Base-by-base conservation (phyloP, 1,140 invertebrate species). In the Apis dorsata region DNA sequence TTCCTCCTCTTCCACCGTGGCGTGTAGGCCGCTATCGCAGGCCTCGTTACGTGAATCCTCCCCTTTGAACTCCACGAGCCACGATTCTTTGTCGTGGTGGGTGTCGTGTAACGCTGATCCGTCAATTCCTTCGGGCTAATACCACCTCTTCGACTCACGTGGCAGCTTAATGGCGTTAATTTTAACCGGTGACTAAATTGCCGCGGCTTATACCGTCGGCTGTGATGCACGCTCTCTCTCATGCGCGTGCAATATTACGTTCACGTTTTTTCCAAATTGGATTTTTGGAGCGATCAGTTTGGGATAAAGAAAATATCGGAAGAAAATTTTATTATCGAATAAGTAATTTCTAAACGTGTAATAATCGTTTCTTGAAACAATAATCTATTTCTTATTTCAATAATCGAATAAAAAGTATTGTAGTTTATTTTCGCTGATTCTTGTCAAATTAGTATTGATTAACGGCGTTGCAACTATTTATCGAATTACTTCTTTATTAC, bases 11-110 rank as follows among this genome's bases (percentile, higher is more conserved):
- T 62, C 55, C 65, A 75, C 4, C 86, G 28, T 79, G 34, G 34
- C 70, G 79, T 86, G 81, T 84, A 84, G 66, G 62, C 74, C 34
- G 81, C 81, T 84, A 79, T 87, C 86, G 75, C 79, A 82, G 34
- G 69, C 73, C 85, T 84, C 68, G 85, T 87, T 87, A 87, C 85
- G 85, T 68, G 86, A 87, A 84, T 85, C 86, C 74, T 87, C 69
- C 73, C 83, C 78, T 75, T 87, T 78, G 74, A 80, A 80, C 77
- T 78, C 60, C 79, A 82, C 70, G 73, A 51, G 57, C 68, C 82
- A 80, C 77, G 82, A 76, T 66, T 69, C 85, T 70, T 84, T 74
- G 83, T 71, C 78, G 34, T 44, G 34, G 34, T 68, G 71, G 71
- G 75, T 79, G 83, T 82, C 83, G 79, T 79, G 86, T 76, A 74